A percentile compares a stretch with the other conserved stretches of the same genome.
Conservation (phyloP, 2,888 invertebrate genomes). For the Hirtodrosophila confusa region DNA sequence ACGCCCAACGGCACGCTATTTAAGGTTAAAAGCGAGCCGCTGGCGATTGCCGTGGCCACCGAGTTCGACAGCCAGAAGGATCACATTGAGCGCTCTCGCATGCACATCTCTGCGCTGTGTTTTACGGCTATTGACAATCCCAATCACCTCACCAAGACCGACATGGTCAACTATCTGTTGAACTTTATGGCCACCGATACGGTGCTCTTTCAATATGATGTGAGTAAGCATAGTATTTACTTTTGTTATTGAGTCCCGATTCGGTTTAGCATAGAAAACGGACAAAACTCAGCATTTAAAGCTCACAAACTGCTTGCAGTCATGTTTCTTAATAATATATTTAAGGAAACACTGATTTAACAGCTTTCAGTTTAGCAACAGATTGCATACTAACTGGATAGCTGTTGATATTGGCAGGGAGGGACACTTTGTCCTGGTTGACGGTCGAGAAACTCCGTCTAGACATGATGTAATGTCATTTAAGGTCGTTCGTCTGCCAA, state of each 20-base stretch:
- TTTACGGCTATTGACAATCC: conserved; percentile 98
- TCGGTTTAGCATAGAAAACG: too few relatives aligned
- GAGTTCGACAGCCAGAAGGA: conserved; percentile 97
- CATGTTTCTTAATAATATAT: not conserved
- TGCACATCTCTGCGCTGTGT: conserved; percentile 97
- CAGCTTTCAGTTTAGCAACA: conserved; percentile 3
- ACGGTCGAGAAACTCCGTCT: conserved; percentile 40
- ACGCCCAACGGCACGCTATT: conserved; percentile 94
- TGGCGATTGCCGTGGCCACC: conserved; percentile 96
- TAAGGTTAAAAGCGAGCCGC: conserved; percentile 91
- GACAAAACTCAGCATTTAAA: too few relatives aligned
- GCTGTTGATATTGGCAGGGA: conserved; percentile 23
- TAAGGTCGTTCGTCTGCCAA: conserved; percentile 66
- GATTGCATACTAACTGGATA: conserved; percentile 10
- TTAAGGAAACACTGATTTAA: not conserved
- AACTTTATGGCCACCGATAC: conserved; percentile 94
- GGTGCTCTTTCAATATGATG: conserved; percentile 90
- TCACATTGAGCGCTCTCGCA: conserved; percentile 89
- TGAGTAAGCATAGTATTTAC: conserved; percentile 83
- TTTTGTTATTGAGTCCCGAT: too few relatives aligned
- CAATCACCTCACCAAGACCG: conserved; percentile 89
- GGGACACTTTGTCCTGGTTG: not conserved
- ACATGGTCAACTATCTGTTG: conserved; percentile 91
- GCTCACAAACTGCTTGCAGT: too few relatives aligned
- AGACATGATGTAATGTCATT: conserved; percentile 74